Evolutionary conservation across 2,113 vertebrate genomes (phyloP).

Genomic region (Megaleporinus macrocephalus): DNA sequence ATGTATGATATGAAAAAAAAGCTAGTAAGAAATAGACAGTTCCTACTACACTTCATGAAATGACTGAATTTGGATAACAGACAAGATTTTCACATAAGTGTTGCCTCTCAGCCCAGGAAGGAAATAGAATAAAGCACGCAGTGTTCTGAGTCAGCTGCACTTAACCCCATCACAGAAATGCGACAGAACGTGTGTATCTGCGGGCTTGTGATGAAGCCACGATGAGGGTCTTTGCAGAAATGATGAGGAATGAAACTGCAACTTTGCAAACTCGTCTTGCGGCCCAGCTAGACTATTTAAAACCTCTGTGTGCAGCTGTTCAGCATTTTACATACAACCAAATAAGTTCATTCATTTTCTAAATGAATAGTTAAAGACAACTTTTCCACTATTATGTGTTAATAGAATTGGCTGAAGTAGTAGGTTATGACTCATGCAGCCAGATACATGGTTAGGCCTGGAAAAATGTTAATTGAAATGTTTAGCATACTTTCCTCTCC

Average conservation of each 20-base stretch:
- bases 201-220: constrained; percentile 33
- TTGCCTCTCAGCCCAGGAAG: constrained; percentile 40
- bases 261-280: constrained; percentile 41
- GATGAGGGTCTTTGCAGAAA: constrained; percentile 56
- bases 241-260: constrained; percentile 52
- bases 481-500: constrained; percentile 42
- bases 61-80: not conserved
- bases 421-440: constrained; percentile 26
- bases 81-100: not conserved
- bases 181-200: not conserved
- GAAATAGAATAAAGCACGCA: constrained; percentile 47
- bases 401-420: not conserved
- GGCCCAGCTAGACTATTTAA: constrained; percentile 20
- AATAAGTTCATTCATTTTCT: not conserved
- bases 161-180: constrained; percentile 20
- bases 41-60: not conserved
- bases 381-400: not conserved
- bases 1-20: not conserved
- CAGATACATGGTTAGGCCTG: constrained; percentile 24
- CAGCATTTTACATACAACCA: not conserved
- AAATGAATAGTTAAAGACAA: not conserved
- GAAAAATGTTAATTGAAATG: constrained; percentile 40
- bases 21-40: not conserved
- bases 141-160: constrained; percentile 13
- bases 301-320: constrained; percentile 18